A percentile compares a stretch with the other conserved stretches of the same genome.
Evolutionary conservation across 1,140 invertebrate genomes (phyloP).

Genomic region (Pteromalus puparum): DNA sequence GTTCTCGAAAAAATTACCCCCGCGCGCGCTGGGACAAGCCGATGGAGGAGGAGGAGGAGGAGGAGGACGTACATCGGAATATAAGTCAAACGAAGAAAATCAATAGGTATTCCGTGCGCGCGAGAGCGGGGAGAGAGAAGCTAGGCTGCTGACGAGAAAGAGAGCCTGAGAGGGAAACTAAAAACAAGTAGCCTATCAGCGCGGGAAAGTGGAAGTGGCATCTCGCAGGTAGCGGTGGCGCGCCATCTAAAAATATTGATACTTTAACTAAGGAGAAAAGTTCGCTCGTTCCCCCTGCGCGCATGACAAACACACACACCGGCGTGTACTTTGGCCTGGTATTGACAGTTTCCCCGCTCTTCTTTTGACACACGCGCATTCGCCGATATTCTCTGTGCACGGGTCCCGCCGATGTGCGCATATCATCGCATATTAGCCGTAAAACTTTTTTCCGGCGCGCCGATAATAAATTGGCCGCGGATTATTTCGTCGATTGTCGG

Average conservation of each 20-base stretch:
- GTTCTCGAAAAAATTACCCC: background rate
- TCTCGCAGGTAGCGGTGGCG: slow-evolving; percentile 53
- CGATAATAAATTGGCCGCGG: background rate
- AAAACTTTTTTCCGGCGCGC: background rate
- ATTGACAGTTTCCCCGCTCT: slow-evolving; percentile 20
- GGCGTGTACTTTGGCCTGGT: background rate
- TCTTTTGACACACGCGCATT: background rate
- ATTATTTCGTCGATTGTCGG: slow-evolving; percentile 9
- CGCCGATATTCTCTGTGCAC: background rate
- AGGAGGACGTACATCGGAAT: background rate
- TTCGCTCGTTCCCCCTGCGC: slow-evolving; percentile 51
- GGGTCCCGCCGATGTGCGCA: background rate
- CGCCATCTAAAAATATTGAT: slow-evolving; percentile 67
- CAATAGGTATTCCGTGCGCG: slow-evolving; percentile 38
- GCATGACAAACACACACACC: too few species aligned
- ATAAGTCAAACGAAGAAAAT: slow-evolving; percentile 25
- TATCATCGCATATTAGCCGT: slow-evolving; percentile 21
- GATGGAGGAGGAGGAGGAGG: too few species aligned
- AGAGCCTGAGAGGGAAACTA: background rate
- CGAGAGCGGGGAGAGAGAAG: background rate
- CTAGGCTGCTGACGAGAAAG: background rate
- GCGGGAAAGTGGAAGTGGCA: slow-evolving; percentile 52
- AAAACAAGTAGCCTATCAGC: background rate
- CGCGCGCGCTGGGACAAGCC: too few species aligned
- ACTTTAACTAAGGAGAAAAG: slow-evolving; percentile 68